Evolutionary conservation across 2,797 vertebrate genomes (phyloP).

Genomic region (Tarsius wallacei): DNA sequence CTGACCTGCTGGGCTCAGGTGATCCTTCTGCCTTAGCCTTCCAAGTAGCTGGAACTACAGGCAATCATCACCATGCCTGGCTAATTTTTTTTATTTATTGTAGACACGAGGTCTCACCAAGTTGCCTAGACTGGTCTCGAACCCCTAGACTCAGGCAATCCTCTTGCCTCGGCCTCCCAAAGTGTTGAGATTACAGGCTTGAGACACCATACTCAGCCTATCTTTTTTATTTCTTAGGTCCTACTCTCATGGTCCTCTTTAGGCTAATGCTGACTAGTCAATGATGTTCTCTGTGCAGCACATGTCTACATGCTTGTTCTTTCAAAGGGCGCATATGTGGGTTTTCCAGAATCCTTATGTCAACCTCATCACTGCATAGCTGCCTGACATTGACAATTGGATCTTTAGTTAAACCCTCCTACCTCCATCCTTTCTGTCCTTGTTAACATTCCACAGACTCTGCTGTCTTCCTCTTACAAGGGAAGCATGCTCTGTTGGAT

Average conservation of each 20-base stretch:
- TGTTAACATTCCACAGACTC: background rate
- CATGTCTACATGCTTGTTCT: rapidly evolving
- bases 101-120: no score
- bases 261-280: background rate
- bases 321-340: rapidly evolving
- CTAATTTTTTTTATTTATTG: no score
- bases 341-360: background rate
- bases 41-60: no score
- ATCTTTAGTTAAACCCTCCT: background rate
- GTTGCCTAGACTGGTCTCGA: no score
- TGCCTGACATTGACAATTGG: background rate
- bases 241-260: background rate
- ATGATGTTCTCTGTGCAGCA: background rate
- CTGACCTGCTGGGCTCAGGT: no score
- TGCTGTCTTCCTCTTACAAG: background rate
- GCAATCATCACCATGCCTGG: no score
- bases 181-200: no score
- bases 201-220: no score
- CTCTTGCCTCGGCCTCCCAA: no score
- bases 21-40: no score
- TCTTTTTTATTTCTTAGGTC: no score
- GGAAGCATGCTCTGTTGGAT: background rate
- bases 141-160: no score
- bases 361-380: background rate
- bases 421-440: background rate